phyloP scores from a whole-genome alignment of 2,888 invertebrate genomes.

The Dasysyrphus albostriatus region DNA sequence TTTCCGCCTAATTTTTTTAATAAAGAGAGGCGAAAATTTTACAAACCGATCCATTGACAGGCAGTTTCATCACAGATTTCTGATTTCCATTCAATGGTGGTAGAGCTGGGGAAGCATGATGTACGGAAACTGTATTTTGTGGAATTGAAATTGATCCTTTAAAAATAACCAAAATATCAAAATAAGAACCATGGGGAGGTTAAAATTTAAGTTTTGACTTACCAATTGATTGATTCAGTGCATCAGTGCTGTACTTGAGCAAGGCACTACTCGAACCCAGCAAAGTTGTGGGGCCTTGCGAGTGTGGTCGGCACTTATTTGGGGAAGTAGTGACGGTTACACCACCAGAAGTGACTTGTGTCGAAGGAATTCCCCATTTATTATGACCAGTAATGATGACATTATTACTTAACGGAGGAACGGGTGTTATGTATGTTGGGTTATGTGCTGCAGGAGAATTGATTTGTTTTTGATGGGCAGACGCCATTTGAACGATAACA shows the following conservation, averaged over 20 bases:
- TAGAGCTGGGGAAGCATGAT: slow-evolving; percentile 83
- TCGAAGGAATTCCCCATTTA: slow-evolving; percentile 85
- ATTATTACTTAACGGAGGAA: slow-evolving; percentile 84
- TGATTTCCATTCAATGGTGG: slow-evolving; percentile 81
- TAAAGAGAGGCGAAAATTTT: not conserved
- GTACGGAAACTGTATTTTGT: slow-evolving; percentile 83
- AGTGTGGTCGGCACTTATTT: slow-evolving; percentile 84
- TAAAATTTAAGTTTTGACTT: not conserved
- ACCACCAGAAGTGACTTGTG: slow-evolving; percentile 84
- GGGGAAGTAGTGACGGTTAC: slow-evolving; percentile 88
- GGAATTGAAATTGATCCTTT: slow-evolving; percentile 82
- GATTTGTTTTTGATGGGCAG: slow-evolving; percentile 77
- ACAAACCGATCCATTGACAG: slow-evolving; percentile 81
- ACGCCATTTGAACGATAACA: slow-evolving; percentile 82
- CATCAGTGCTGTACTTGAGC: slow-evolving; percentile 83
- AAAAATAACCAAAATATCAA: slow-evolving; percentile 13
- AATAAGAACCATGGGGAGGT: not conserved
- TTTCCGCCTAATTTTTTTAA: not conserved
- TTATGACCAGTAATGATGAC: slow-evolving; percentile 85
- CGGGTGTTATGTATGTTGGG: slow-evolving; percentile 82
- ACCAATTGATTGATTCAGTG: slow-evolving; percentile 83
- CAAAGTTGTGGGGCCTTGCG: slow-evolving; percentile 85
- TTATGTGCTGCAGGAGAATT: slow-evolving; percentile 77
- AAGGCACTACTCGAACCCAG: slow-evolving; percentile 82
- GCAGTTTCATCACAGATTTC: slow-evolving; percentile 83